phyloP scores from a whole-genome alignment of 2,888 invertebrate species.

The Trichogramma evanescens region DNA sequence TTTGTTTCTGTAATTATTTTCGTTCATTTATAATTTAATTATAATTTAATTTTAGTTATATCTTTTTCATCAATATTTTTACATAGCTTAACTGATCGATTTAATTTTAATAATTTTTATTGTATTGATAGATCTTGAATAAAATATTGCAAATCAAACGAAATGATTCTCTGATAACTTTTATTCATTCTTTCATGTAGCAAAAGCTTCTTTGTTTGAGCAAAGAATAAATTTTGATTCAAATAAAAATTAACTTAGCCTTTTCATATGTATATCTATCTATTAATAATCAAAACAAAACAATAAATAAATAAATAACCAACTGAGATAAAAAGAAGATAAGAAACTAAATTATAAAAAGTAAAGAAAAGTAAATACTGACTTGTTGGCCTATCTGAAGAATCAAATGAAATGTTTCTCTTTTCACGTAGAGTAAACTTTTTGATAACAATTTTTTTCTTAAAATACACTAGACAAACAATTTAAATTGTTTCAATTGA shows the following conservation, averaged over 20 bases:
- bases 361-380: conserved; percentile 21
- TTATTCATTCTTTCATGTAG: conserved; percentile 16
- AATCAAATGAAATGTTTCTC: conserved; percentile 12
- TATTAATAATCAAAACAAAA: conserved; percentile 15
- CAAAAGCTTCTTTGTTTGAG: conserved; percentile 13
- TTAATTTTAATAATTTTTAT: too few species aligned
- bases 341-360: conserved; percentile 17
- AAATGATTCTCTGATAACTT: conserved; percentile 9
- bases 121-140: neutral
- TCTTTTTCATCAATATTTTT: too few species aligned
- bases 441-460: conserved; percentile 19
- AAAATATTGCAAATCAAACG: conserved; percentile 20
- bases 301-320: conserved; percentile 2
- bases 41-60: too few species aligned
- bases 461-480: conserved; percentile 2
- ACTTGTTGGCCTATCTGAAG: conserved; percentile 16
- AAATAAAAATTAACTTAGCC: conserved; percentile 11
- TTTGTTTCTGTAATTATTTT: too few species aligned
- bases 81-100: too few species aligned
- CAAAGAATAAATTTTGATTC: conserved; percentile 5
- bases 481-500: conserved; percentile 15
- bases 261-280: conserved; percentile 7
- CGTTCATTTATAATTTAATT: too few species aligned
- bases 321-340: conserved; percentile 1
- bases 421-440: conserved; percentile 12